Percentiles rank a stretch among this genome's conserved stretches.
Conservation (phyloP, 2,113 vertebrate species). For the Eudyptes chrysolophus region DNA sequence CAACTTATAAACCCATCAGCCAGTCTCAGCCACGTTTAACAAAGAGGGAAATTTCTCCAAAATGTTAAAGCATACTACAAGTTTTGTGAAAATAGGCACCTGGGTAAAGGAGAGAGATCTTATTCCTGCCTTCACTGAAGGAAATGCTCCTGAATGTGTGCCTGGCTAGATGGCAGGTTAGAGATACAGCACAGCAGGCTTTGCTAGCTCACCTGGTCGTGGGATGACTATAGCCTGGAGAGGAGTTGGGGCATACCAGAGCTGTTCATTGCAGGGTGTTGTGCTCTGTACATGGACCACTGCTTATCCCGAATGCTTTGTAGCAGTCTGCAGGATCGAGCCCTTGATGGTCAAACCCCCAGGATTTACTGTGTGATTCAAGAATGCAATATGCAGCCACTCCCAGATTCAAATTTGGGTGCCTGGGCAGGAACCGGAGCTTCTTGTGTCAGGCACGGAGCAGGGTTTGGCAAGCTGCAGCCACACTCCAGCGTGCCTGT, state of each 20-base stretch:
- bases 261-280: neutral
- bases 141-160: neutral
- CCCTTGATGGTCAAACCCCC: neutral
- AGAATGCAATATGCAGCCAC: neutral
- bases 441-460: neutral
- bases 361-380: neutral
- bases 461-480: neutral
- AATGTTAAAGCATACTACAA: neutral
- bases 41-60: neutral
- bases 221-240: neutral
- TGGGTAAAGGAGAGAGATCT: neutral
- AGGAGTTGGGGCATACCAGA: fast-evolving
- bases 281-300: neutral
- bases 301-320: neutral
- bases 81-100: neutral
- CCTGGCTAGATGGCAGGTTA: neutral
- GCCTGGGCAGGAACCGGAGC: neutral
- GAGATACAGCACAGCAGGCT: neutral
- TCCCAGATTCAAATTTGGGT: neutral
- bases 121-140: neutral
- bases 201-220: neutral
- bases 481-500: neutral
- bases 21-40: neutral
- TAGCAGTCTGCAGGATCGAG: neutral
- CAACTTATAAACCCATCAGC: neutral